phyloP scores from a whole-genome alignment of 2,113 vertebrate genomes.

The Misgurnus mizolepis region DNA sequence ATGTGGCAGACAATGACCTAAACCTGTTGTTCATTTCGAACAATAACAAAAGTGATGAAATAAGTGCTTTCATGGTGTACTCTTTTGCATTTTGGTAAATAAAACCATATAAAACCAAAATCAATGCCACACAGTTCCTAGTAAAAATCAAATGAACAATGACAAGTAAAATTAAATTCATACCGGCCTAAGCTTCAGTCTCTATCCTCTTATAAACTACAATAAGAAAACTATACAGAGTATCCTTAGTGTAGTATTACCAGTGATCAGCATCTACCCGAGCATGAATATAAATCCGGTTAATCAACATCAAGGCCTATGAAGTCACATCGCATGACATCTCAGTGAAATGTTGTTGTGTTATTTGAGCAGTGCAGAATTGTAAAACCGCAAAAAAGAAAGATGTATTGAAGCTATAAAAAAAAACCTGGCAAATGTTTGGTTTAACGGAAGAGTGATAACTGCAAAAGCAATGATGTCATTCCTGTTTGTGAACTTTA shows the following conservation, averaged over 20 bases:
- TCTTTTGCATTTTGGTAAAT: background rate
- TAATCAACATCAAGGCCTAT: slow-evolving; percentile 19
- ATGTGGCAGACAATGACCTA: slow-evolving; percentile 11
- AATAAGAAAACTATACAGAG: background rate
- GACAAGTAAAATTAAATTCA: background rate
- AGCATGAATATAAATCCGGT: background rate
- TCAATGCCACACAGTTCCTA: slow-evolving; percentile 2
- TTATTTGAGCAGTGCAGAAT: slow-evolving; percentile 35
- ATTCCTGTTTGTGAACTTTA: background rate
- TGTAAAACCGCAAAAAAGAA: slow-evolving; percentile 11
- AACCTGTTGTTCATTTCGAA: slow-evolving; percentile 25
- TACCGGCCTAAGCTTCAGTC: background rate
- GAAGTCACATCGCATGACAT: slow-evolving; percentile 53
- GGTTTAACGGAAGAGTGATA: slow-evolving; percentile 16
- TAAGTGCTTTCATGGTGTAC: background rate
- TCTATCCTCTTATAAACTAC: background rate
- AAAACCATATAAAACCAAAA: slow-evolving; percentile 1
- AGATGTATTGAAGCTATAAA: slow-evolving; percentile 43
- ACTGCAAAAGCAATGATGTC: background rate
- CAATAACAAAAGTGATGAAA: slow-evolving; percentile 7
- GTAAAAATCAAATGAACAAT: background rate
- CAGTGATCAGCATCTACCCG: background rate
- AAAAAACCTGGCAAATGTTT: slow-evolving; percentile 44
- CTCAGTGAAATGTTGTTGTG: slow-evolving; percentile 35
- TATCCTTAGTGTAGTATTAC: background rate